Evolutionary conservation across 2,797 vertebrate genomes (phyloP).

Genomic region (Periophthalmus magnuspinnatus): DNA sequence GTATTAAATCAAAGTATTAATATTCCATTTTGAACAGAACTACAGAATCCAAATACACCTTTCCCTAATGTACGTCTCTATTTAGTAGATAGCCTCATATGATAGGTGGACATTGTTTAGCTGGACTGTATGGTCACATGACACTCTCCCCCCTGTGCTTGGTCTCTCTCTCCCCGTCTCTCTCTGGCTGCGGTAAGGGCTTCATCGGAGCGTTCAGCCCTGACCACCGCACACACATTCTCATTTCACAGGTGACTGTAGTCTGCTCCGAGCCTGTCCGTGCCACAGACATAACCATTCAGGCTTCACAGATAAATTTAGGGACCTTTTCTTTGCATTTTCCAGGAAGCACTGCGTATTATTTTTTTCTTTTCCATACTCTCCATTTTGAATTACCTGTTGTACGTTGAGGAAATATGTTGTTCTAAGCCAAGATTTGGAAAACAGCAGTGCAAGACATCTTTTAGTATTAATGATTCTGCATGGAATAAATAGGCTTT

Average conservation of each 20-base stretch:
- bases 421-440: neutral
- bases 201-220: slow-evolving; percentile 69
- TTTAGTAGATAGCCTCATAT: neutral
- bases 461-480: slow-evolving; percentile 20
- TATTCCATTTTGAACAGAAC: neutral
- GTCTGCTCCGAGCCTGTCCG: slow-evolving; percentile 72
- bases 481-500: slow-evolving; percentile 14
- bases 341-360: slow-evolving; percentile 55
- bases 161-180: slow-evolving; percentile 59
- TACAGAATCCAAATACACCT: neutral
- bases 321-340: slow-evolving; percentile 68
- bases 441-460: slow-evolving; percentile 22
- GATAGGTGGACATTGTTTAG: slow-evolving; percentile 44
- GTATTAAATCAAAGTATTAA: neutral
- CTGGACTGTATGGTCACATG: slow-evolving; percentile 40
- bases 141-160: slow-evolving; percentile 57
- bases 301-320: slow-evolving; percentile 72
- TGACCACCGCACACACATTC: slow-evolving; percentile 74
- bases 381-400: slow-evolving; percentile 30
- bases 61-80: neutral
- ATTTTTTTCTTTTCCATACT: slow-evolving; percentile 34
- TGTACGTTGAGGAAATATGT: neutral
- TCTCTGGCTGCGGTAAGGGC: slow-evolving; percentile 68
- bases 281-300: slow-evolving; percentile 68
- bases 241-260: slow-evolving; percentile 83